Conservation (phyloP, 2,888 invertebrate species). For the Amphipoea oculea region DNA sequence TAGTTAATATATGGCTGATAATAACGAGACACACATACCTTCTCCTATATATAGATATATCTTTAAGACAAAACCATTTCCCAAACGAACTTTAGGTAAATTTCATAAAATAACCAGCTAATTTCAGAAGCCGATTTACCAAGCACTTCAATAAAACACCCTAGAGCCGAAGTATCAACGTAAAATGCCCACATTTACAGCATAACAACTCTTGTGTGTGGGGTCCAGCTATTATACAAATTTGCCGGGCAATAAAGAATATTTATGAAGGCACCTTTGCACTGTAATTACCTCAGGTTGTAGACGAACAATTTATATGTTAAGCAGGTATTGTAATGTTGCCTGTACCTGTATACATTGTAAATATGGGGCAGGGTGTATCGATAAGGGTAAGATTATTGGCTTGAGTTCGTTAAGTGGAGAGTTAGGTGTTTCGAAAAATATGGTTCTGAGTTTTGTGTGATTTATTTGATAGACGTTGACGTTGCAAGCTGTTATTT, state of each 20-base stretch:
- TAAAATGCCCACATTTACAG: conserved; percentile 49
- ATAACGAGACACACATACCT: no score
- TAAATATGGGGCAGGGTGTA: conserved; percentile 54
- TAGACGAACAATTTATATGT: conserved; percentile 83
- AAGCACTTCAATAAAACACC: conserved; percentile 54
- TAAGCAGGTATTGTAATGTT: conserved; percentile 73
- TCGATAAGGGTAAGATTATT: conserved; percentile 50
- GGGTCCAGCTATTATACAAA: conserved; percentile 77
- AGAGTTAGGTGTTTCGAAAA: conserved; percentile 44
- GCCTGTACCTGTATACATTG: conserved; percentile 33
- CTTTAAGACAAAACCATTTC: background rate
- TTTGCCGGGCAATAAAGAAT: conserved; percentile 82
- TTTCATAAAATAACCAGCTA: conserved; percentile 37
- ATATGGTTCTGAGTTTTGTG: conserved; percentile 6
- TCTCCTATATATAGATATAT: background rate
- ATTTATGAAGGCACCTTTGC: conserved; percentile 82
- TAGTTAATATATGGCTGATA: no score
- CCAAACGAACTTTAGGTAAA: background rate
- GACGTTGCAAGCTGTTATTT: background rate
- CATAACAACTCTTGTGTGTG: conserved; percentile 58
- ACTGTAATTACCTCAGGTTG: conserved; percentile 80
- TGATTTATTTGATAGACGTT: conserved; percentile 29
- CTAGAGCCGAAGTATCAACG: conserved; percentile 55
- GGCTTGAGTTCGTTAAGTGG: conserved; percentile 20
- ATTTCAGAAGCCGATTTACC: conserved; percentile 54